Conservation (phyloP, 2,888 invertebrate genomes). For the Meiosimyza platycephala region DNA sequence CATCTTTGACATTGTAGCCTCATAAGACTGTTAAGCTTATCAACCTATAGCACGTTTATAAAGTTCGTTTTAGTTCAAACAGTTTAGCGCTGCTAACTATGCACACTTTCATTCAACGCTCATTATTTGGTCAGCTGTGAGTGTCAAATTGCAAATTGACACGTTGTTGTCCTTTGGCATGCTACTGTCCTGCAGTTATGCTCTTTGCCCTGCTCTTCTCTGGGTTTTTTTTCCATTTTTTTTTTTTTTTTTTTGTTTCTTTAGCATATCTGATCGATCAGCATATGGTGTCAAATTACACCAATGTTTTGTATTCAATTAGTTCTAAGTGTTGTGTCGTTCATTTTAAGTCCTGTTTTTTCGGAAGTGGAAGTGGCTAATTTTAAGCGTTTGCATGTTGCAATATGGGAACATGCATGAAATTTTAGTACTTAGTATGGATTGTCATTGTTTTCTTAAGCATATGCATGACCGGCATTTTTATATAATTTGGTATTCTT, state of each 20-base stretch:
- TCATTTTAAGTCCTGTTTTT: conserved; percentile 1
- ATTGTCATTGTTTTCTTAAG: not conserved
- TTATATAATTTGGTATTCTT: too few relatives aligned
- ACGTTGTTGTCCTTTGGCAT: not conserved
- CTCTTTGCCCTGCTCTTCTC: not conserved
- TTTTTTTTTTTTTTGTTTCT: not conserved
- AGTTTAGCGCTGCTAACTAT: not conserved
- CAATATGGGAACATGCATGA: too few relatives aligned
- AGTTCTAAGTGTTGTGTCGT: not conserved
- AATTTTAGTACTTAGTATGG: not conserved
- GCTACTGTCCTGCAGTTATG: not conserved
- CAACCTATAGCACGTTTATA: not conserved
- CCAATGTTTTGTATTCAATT: not conserved
- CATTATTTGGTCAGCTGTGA: conserved; percentile 9
- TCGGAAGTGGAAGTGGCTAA: conserved; percentile 59
- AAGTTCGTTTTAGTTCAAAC: too few relatives aligned
- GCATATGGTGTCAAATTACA: conserved; percentile 16
- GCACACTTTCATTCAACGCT: not conserved
- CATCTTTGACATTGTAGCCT: too few relatives aligned
- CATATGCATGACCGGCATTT: not conserved
- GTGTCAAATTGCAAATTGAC: conserved; percentile 8
- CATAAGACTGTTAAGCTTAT: not conserved
- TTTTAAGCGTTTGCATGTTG: conserved; percentile 4
- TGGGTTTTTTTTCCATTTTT: not conserved
- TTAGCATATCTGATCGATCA: not conserved